Conservation (phyloP, 2,113 vertebrate species). For the Theristicus caerulescens region DNA sequence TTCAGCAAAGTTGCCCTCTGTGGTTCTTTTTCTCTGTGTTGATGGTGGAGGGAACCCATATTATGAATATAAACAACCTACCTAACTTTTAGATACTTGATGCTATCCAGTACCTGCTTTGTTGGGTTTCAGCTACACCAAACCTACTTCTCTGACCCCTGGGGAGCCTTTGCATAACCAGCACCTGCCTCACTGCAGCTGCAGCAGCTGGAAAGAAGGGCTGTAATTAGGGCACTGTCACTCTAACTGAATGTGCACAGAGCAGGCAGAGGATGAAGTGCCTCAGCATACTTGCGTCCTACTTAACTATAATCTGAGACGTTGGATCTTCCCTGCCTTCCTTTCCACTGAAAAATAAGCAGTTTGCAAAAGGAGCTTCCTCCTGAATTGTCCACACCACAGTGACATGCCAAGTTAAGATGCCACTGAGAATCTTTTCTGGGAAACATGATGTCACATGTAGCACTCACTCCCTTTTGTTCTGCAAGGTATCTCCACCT, state of each 20-base stretch:
- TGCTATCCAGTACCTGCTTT: not conserved
- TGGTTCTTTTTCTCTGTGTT: not conserved
- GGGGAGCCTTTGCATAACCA: not conserved
- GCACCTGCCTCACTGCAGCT: not conserved
- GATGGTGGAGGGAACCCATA: not conserved
- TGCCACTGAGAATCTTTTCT: not conserved
- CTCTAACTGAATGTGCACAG: not conserved
- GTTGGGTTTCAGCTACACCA: not conserved
- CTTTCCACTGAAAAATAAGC: not conserved
- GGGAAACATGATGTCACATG: not conserved
- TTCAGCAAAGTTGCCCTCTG: not conserved
- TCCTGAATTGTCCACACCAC: not conserved
- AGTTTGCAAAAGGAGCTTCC: not conserved
- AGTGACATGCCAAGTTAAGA: not conserved
- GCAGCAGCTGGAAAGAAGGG: not conserved
- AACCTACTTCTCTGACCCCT: not conserved
- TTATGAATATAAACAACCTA: not conserved
- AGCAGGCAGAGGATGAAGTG: not conserved
- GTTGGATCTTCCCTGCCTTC: not conserved
- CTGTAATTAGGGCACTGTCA: not conserved
- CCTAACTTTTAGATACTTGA: not conserved
- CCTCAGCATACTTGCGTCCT: not conserved
- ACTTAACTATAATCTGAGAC: not conserved
- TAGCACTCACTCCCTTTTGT: not conserved
- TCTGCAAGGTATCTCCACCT: not conserved